phyloP scores from a whole-genome alignment of 2,888 invertebrate species.

The Hypena proboscidalis region DNA sequence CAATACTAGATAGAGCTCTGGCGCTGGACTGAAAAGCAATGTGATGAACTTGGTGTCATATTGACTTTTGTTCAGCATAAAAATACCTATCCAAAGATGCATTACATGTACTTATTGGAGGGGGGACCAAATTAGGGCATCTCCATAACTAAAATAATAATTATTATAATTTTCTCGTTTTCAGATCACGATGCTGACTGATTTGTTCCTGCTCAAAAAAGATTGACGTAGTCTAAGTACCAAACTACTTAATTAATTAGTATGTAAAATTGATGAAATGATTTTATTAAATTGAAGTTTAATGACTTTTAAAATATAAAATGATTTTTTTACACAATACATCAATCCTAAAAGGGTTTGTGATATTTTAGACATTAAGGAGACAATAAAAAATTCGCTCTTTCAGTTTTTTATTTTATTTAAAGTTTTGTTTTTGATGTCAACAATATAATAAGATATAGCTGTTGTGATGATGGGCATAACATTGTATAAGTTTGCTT shows the following conservation, averaged over 20 bases:
- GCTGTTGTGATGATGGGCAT: conserved; percentile 36
- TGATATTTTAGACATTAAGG: conserved; percentile 25
- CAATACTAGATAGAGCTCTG: conserved; percentile 26
- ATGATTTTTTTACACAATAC: too few relatives aligned
- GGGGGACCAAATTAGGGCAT: too few relatives aligned
- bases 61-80: too few relatives aligned
- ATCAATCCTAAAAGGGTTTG: conserved; percentile 23
- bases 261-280: too few relatives aligned
- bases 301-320: background rate
- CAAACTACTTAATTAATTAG: background rate
- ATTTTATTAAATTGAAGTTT: too few relatives aligned
- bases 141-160: background rate
- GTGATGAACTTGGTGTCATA: too few relatives aligned
- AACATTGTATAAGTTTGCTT: conserved; percentile 25
- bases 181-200: conserved; percentile 64
- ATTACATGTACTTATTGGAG: too few relatives aligned
- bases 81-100: too few relatives aligned
- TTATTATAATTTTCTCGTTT: conserved; percentile 29
- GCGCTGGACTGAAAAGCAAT: too few relatives aligned
- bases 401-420: conserved; percentile 72
- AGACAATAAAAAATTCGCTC: conserved; percentile 68
- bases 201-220: background rate
- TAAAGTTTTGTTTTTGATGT: conserved; percentile 69
- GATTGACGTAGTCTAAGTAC: background rate
- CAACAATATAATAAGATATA: conserved; percentile 62